Conservation (phyloP, 2,888 invertebrate species). For the Drosophila pegasa region DNA sequence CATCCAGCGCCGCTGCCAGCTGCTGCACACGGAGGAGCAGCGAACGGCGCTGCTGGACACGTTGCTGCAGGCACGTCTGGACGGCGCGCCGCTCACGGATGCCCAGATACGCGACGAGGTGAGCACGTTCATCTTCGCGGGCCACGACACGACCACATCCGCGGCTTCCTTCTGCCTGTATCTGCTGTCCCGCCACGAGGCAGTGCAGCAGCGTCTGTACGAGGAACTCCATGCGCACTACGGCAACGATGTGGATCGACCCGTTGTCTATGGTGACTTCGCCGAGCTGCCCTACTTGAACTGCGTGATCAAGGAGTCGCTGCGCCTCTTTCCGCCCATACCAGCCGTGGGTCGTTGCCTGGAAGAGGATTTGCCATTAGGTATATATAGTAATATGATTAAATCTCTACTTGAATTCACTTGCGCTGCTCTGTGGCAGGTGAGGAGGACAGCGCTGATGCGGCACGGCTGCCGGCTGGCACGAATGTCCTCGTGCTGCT, state of each 20-base stretch:
- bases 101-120: conserved; percentile 89
- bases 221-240: conserved; percentile 74
- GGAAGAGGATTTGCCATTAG: conserved; percentile 86
- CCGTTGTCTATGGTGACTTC: conserved; percentile 69
- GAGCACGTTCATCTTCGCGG: conserved; percentile 90
- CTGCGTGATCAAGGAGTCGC: conserved; percentile 88
- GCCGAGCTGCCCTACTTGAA: conserved; percentile 85
- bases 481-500: conserved; percentile 79
- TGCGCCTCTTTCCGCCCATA: conserved; percentile 88
- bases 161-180: conserved; percentile 82
- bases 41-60: conserved; percentile 88
- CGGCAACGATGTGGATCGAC: conserved; percentile 63
- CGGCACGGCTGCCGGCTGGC: conserved; percentile 71
- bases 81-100: conserved; percentile 86
- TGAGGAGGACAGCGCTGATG: conserved; percentile 23
- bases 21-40: conserved; percentile 30
- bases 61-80: conserved; percentile 86
- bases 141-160: conserved; percentile 84
- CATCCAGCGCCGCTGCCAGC: conserved; percentile 84
- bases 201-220: conserved; percentile 77
- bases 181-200: conserved; percentile 76
- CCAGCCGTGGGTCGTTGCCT: conserved; percentile 87
- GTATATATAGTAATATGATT: conserved; percentile 78
- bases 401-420: not conserved
- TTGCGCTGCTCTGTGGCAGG: not conserved